These are phyloP conservation scores for Brachypodius melanocephalos DNA, from an alignment of 2,113 vertebrate genomes.

Conservation along the genomic window DNA sequence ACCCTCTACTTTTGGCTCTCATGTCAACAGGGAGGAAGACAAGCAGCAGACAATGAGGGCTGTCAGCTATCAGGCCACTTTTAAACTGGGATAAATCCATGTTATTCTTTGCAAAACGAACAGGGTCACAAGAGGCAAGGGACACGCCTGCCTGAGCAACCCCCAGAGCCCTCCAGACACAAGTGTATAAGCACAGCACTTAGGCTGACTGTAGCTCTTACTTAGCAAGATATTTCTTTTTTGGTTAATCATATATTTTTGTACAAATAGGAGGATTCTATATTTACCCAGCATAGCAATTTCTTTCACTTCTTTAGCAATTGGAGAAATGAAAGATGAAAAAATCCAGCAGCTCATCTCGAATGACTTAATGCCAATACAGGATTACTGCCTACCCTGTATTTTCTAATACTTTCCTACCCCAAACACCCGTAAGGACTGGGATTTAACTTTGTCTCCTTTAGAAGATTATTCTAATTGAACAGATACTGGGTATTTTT, in stretches of 20 bases:
- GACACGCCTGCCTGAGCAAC: not conserved
- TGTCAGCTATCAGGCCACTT: not conserved
- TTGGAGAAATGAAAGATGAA: not conserved
- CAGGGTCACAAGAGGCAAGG: not conserved
- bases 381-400: slow-evolving; percentile 9
- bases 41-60: not conserved
- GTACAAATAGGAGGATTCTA: not conserved
- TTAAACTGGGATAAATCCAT: not conserved
- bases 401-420: slow-evolving; percentile 29
- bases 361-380: not conserved
- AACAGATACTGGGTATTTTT: not conserved
- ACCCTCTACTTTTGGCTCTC: slow-evolving; percentile 15
- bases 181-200: not conserved
- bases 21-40: not conserved
- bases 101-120: not conserved
- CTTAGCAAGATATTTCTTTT: not conserved
- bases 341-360: not conserved
- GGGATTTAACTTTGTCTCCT: slow-evolving; percentile 22
- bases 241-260: slow-evolving; percentile 13
- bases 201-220: not conserved
- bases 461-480: slow-evolving; percentile 39
- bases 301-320: slow-evolving; percentile 6
- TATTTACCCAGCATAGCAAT: not conserved
- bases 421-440: not conserved
- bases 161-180: not conserved